A percentile compares a stretch with the other conserved stretches of the same genome.
These are phyloP conservation scores for Thryonomys swinderianus DNA, from an alignment of 2,113 vertebrate species.

Conservation along the genomic window DNA sequence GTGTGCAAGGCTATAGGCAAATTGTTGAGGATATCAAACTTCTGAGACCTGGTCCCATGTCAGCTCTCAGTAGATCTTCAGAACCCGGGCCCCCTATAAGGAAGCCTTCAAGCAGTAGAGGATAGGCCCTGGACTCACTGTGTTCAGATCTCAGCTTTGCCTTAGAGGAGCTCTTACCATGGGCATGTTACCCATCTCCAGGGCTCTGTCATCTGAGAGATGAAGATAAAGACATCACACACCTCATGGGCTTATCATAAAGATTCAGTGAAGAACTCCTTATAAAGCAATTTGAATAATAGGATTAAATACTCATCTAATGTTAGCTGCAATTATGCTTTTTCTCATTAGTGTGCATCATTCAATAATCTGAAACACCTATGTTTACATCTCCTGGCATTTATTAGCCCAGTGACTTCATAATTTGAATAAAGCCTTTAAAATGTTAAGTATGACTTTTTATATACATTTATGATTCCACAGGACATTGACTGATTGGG, in stretches of 20 bases:
- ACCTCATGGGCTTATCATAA: not conserved
- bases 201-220: not conserved
- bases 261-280: slow-evolving; percentile 20
- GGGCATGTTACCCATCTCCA: not conserved
- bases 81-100: not conserved
- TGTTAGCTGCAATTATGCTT: not conserved
- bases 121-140: too few relatives aligned
- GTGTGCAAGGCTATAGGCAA: not conserved
- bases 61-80: not conserved
- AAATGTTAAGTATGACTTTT: slow-evolving; percentile 15
- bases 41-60: not conserved
- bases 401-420: slow-evolving; percentile 45
- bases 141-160: not conserved
- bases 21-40: not conserved
- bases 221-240: not conserved
- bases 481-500: slow-evolving; percentile 25
- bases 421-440: slow-evolving; percentile 46
- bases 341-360: slow-evolving; percentile 6
- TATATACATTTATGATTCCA: slow-evolving; percentile 20
- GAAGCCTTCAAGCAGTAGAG: not conserved
- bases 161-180: not conserved
- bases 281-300: slow-evolving; percentile 35
- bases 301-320: slow-evolving; percentile 41
- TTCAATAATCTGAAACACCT: slow-evolving; percentile 47
- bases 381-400: slow-evolving; percentile 39